Evolutionary conservation across 2,888 invertebrate genomes (phyloP), one percentile per base, ranked within the genome.

Genomic region (Salpingus planirostris): DNA sequence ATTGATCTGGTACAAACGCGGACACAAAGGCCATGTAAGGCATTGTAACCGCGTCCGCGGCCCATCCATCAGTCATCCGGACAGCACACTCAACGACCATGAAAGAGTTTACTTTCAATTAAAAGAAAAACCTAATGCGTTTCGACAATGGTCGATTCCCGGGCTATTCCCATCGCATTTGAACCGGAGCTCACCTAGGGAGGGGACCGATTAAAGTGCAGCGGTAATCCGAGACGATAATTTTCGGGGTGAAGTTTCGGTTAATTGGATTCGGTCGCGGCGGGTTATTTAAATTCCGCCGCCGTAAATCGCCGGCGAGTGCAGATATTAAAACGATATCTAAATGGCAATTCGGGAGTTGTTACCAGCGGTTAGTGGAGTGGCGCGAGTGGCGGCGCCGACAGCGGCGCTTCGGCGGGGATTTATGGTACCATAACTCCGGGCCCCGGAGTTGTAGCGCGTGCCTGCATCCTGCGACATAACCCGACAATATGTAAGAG

Each of bases 351-450:
- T 61, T 60, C 60, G 58, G 57, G 59, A 59, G 59, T 60, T 60
- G 60, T 62, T 59, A 60, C 60, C 55, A 55, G 59, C 57, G 62
- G 60, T 62, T 60, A 60, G 60, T 57, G 52, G 54, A 57, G 57
- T 55, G 54, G 55, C 50, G 57, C 51, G 54, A 53, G 54, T 53
- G 54, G 56, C 54, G 48, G 47, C 45, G 59, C 52, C 57, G 59
- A 57, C 56, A 54, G 54, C 55, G 50, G 55, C 46, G 53, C 51
- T 48, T 44, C 38, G 50, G 50, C 49, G 52, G 52, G 54, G 55
- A 59, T 58, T 60, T 60, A 60, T 58, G 52, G 50, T 47, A 47
- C 52, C 43, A 52, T 52, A 47, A 53, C 48, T 51, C 48, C 47
- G 50, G 43, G 42, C 50, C 47, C 54, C 50, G 52, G 48, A 42